phyloP scores from a whole-genome alignment of 2,797 vertebrate genomes.

The Echiichthys vipera region DNA sequence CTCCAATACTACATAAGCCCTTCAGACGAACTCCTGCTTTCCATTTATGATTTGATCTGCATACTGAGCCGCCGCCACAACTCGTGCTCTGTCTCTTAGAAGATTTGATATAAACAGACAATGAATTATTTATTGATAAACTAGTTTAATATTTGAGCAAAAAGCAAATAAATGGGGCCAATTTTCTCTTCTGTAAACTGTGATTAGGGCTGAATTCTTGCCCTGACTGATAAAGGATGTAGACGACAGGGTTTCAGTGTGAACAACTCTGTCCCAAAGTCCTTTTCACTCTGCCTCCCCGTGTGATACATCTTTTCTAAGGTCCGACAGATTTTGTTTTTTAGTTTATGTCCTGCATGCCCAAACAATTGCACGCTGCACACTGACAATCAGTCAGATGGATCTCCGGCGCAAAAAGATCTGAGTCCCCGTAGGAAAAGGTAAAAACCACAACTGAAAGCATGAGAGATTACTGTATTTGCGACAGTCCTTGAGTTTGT shows the following conservation, averaged over 20 bases:
- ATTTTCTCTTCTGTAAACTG: conserved; percentile 6
- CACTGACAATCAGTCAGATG: conserved; percentile 65
- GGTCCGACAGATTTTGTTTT: conserved; percentile 60
- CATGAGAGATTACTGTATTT: conserved; percentile 74
- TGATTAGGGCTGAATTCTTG: conserved; percentile 9
- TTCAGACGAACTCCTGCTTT: conserved; percentile 34
- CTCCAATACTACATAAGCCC: conserved; percentile 39
- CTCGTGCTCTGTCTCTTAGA: background rate
- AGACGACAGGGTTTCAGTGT: conserved; percentile 1
- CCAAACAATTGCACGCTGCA: conserved; percentile 30
- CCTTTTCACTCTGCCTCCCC: conserved; percentile 21
- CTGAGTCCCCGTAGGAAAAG: conserved; percentile 47
- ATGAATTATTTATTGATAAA: conserved; percentile 58
- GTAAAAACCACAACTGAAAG: conserved; percentile 53
- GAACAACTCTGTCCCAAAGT: conserved; percentile 5
- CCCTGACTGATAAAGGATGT: conserved; percentile 15
- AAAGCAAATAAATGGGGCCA: conserved; percentile 33
- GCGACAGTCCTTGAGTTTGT: conserved; percentile 71
- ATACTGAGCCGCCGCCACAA: conserved; percentile 7
- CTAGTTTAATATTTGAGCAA: conserved; percentile 41
- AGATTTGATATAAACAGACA: conserved; percentile 30
- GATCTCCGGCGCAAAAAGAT: conserved; percentile 47
- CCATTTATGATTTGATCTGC: conserved; percentile 41
- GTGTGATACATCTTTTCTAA: conserved; percentile 32
- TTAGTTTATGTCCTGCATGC: conserved; percentile 48